Percentiles rank a stretch among this genome's conserved stretches.
phyloP scores from a whole-genome alignment of 1,140 invertebrate genomes.

The Mya arenaria region DNA sequence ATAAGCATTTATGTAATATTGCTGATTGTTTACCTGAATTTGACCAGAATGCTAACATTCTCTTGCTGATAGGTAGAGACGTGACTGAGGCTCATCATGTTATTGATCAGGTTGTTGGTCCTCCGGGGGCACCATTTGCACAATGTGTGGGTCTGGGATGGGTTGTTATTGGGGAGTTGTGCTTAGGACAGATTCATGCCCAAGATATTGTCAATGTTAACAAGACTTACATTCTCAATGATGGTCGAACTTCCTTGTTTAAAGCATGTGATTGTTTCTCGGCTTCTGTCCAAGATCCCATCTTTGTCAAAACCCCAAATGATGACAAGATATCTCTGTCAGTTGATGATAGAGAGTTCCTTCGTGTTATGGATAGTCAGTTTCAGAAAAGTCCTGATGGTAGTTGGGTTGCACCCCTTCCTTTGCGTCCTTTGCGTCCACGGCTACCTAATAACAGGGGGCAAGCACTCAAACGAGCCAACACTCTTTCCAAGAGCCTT shows the following conservation, averaged over 20 bases:
- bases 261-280: not conserved
- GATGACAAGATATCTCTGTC: slow-evolving; percentile 4
- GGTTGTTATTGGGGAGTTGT: slow-evolving; percentile 58
- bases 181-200: slow-evolving; percentile 43
- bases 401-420: slow-evolving; percentile 56
- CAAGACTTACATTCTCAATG: slow-evolving; percentile 48
- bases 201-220: slow-evolving; percentile 31
- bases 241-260: slow-evolving; percentile 16
- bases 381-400: slow-evolving; percentile 33
- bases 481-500: not conserved
- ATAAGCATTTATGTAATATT: not conserved
- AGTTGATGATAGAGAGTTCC: slow-evolving; percentile 5
- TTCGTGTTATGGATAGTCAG: slow-evolving; percentile 45
- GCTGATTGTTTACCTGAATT: slow-evolving; percentile 13
- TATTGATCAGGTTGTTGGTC: slow-evolving; percentile 49
- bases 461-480: not conserved
- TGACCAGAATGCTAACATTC: slow-evolving; percentile 3
- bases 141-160: slow-evolving; percentile 56
- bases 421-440: slow-evolving; percentile 30
- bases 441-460: slow-evolving; percentile 15
- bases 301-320: not conserved
- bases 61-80: slow-evolving; percentile 56
- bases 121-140: slow-evolving; percentile 42
- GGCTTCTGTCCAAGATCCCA: not conserved
- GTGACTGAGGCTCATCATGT: slow-evolving; percentile 57